Evolutionary conservation across 2,113 vertebrate species (phyloP).

Genomic region (Cariama cristata): DNA sequence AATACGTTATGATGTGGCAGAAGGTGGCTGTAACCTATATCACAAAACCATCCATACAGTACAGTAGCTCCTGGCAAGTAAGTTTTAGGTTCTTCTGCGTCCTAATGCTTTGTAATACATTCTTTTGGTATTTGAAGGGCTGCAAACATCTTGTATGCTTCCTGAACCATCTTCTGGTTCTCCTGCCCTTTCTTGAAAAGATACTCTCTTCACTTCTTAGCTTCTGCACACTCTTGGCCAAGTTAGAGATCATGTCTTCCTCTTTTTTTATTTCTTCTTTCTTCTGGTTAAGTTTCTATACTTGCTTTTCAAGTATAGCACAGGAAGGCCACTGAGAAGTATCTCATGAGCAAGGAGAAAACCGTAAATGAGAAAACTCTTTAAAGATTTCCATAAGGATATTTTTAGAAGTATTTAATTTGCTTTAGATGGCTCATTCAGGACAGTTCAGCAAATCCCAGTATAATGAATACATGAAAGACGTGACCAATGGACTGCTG

Average conservation of each 20-base stretch:
- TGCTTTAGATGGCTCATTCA: slow-evolving; percentile 3
- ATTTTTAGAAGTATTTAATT: slow-evolving; percentile 12
- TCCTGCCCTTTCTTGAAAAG: not conserved
- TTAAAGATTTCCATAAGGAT: not conserved
- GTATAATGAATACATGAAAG: not conserved
- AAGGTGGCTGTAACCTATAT: not conserved
- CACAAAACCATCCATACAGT: not conserved
- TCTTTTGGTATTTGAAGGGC: not conserved
- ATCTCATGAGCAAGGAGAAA: not conserved
- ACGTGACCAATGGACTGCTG: not conserved
- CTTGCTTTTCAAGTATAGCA: not conserved
- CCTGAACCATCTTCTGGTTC: not conserved
- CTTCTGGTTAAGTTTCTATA: not conserved
- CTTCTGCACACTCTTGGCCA: not conserved
- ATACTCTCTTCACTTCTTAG: not conserved
- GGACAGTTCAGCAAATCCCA: slow-evolving; percentile 5
- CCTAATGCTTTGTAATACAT: not conserved
- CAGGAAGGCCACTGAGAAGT: not conserved
- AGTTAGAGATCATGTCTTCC: not conserved
- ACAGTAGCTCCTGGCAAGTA: not conserved
- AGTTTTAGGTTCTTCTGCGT: not conserved
- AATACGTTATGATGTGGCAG: not conserved
- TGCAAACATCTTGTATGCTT: not conserved
- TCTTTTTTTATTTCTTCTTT: not conserved
- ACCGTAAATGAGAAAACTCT: not conserved